Evolutionary conservation across 2,797 vertebrate genomes (phyloP).

Genomic region (Megaceryle alcyon): DNA sequence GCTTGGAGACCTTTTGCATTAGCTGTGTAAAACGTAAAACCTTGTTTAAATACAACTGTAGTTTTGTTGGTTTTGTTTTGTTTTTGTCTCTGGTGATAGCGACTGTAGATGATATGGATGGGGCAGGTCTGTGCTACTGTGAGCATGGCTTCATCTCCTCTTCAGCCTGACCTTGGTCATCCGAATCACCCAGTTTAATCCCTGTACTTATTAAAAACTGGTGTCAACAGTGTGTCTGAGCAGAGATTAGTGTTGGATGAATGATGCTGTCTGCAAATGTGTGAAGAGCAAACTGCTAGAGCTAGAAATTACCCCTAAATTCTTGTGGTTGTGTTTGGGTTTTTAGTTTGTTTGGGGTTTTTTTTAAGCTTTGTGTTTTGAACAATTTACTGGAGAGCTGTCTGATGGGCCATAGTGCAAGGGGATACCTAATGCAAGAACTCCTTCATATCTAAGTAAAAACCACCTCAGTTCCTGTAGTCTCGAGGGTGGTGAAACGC

Average conservation of each 20-base stretch:
- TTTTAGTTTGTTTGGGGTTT: not conserved
- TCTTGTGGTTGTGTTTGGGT: fast-evolving
- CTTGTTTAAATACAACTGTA: not conserved
- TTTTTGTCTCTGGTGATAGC: not conserved
- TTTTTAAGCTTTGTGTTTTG: not conserved
- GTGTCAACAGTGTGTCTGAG: constrained; percentile 7
- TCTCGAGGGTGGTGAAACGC: not conserved
- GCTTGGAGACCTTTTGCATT: not conserved
- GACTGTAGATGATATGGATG: fast-evolving
- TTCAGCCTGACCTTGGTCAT: constrained; percentile 19
- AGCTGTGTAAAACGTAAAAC: not conserved
- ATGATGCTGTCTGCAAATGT: fast-evolving
- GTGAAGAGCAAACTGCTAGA: fast-evolving
- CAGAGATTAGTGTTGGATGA: not conserved
- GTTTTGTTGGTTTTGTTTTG: too few relatives aligned
- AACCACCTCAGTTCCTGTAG: not conserved
- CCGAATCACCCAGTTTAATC: not conserved
- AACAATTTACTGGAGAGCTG: not conserved
- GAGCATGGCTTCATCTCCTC: not conserved
- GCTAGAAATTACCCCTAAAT: not conserved
- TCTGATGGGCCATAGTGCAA: fast-evolving
- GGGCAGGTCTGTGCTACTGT: not conserved
- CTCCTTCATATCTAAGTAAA: fast-evolving
- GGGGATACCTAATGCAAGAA: fast-evolving
- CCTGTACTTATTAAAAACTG: not conserved